A percentile compares a stretch with the other conserved stretches of the same genome.
Conservation (phyloP, 2,797 vertebrate species). For the Chelon auratus region DNA sequence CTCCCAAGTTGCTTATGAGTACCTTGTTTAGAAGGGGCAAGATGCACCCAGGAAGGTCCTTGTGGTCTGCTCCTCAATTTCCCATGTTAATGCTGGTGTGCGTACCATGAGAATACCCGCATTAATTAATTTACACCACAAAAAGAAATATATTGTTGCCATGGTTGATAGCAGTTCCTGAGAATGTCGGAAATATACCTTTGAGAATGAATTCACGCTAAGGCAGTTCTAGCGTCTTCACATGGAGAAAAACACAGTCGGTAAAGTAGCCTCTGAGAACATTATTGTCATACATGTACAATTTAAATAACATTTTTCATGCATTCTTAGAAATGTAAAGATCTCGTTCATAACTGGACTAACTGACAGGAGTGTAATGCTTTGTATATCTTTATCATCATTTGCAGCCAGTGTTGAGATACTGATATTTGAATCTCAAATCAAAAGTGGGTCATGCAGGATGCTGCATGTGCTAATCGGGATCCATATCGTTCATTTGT, state of each 20-base stretch:
- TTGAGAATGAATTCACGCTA: background rate
- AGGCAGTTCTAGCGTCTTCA: background rate
- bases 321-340: too few species aligned
- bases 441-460: constrained; percentile 37
- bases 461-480: background rate
- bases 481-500: background rate
- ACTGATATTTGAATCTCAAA: constrained; percentile 24
- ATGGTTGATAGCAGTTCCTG: background rate
- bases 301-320: background rate
- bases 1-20: constrained; percentile 16
- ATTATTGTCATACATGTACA: background rate
- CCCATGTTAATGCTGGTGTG: constrained; percentile 17
- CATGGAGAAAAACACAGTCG: background rate
- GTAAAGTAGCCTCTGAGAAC: background rate
- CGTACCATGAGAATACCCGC: background rate
- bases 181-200: background rate
- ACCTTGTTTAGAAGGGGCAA: constrained; percentile 3
- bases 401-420: background rate
- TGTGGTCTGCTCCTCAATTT: constrained; percentile 1
- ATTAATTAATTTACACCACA: constrained; percentile 33
- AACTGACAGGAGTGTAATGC: background rate
- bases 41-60: constrained; percentile 11
- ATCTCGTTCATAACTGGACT: background rate
- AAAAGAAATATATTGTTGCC: background rate
- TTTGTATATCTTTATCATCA: background rate